Evolutionary conservation across 2,888 invertebrate species (phyloP).

Genomic region (Osmoderma eremita): DNA sequence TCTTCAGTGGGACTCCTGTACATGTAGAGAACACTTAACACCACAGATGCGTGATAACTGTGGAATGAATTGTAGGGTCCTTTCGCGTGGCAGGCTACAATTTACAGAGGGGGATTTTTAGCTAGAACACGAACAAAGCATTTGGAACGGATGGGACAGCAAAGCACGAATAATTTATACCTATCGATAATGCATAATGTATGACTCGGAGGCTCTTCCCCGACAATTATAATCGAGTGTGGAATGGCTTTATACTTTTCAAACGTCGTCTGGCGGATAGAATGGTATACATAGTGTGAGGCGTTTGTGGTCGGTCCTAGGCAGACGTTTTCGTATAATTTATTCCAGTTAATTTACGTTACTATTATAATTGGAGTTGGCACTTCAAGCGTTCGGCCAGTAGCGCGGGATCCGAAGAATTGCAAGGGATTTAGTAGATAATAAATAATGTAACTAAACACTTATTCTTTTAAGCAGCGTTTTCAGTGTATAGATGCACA

Average conservation of each 20-base stretch:
- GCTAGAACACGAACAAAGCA: conserved; percentile 41
- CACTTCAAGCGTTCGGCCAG: too few relatives aligned
- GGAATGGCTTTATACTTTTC: conserved; percentile 21
- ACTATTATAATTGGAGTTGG: too few relatives aligned
- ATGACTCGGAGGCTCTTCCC: conserved; percentile 29
- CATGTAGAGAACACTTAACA: background rate
- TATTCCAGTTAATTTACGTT: too few relatives aligned
- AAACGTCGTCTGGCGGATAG: background rate
- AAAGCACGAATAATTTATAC: conserved; percentile 42
- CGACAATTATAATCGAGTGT: conserved; percentile 39
- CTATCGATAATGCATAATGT: conserved; percentile 43
- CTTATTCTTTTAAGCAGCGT: too few relatives aligned
- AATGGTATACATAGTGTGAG: background rate
- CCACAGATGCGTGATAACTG: conserved; percentile 15
- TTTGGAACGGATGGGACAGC: conserved; percentile 40
- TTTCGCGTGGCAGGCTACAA: conserved; percentile 36
- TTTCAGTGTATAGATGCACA: too few relatives aligned
- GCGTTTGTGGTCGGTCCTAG: background rate
- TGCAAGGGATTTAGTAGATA: too few relatives aligned
- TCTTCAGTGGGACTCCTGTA: too few relatives aligned
- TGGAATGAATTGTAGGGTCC: conserved; percentile 31
- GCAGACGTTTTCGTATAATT: background rate
- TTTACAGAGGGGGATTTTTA: conserved; percentile 36
- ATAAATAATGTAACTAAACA: too few relatives aligned
- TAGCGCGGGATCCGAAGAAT: too few relatives aligned